Evolutionary conservation across 2,113 vertebrate genomes (phyloP), one percentile per base, ranked within the genome.

Genomic region (Electrona antarctica): DNA sequence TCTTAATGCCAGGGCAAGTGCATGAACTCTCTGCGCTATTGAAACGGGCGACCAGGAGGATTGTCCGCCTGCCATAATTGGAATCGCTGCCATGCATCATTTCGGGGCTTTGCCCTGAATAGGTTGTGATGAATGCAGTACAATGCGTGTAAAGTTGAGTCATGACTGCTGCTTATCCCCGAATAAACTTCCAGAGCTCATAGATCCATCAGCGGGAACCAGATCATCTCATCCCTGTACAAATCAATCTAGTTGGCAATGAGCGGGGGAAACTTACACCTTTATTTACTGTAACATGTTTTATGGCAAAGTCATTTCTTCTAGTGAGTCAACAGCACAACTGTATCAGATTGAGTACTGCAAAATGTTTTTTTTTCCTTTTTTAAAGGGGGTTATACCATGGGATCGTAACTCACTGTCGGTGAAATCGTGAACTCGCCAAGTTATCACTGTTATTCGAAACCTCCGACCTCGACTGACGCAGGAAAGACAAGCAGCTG

Each of bases 1-100:
- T 93, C 77, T 85, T 21, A 89, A 92, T 86, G 88, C 86, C 68
- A 64, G 81, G 86, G 91, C 85, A 88, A 89, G 89, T 83, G 86
- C 85, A 84, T 47, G 46, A 79, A 89, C 76, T 67, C 76, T 64
- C 66, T 41, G 68, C 5, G 79, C 68, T 29, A 60, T 60, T 69
- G 61, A 79, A 67, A 69, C 33, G 55, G 52, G 49, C 63, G 41
- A 61, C 15, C 0, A 4, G 33, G 10, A 4, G 49, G 45, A 58
- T 60, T 74, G 77, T 77, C 45, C 52, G 64, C 10, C 68, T 61
- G 62, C 33, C 41, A 59, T 63, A 66, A 70, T 4, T 14, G 54
- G 41, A 68, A 33, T 61, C 6, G 13, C 59, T 56, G 65, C 9
- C 2, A 6, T 67, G 21, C 7, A 66, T 57, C 49, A 67, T 33